Conservation (phyloP, 2,797 vertebrate genomes). For the Iguana delicatissima region DNA sequence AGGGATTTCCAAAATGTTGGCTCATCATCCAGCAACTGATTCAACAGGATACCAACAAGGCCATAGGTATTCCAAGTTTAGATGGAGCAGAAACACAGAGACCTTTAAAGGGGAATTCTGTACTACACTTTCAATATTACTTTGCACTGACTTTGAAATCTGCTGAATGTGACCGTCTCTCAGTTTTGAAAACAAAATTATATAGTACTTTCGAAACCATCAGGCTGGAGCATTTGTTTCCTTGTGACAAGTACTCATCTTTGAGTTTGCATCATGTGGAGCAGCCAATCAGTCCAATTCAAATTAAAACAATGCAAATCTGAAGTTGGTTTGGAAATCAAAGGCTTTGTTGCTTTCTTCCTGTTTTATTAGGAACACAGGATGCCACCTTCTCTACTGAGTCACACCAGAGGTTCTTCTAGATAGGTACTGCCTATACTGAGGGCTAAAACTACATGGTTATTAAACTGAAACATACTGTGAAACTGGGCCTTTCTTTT, state of each 20-base stretch:
- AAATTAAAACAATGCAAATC: constrained; percentile 4
- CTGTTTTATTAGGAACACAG: background rate
- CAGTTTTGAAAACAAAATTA: background rate
- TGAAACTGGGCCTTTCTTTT: no score
- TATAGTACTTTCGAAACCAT: background rate
- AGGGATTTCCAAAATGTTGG: no score
- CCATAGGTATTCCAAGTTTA: no score
- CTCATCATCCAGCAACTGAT: no score
- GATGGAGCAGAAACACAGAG: no score
- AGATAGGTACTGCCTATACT: background rate
- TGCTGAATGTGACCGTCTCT: background rate
- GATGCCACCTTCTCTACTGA: background rate
- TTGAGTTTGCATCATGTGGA: background rate
- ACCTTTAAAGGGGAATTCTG: background rate
- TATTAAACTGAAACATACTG: no score
- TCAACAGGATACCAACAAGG: no score
- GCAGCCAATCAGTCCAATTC: background rate
- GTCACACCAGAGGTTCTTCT: background rate
- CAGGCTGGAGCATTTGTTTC: background rate
- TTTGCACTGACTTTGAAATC: constrained; percentile 45
- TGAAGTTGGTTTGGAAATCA: background rate
- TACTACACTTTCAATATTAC: constrained; percentile 36
- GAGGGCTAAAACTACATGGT: no score
- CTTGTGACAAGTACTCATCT: background rate
- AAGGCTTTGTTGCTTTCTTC: background rate